Conservation (phyloP, 2,113 vertebrate genomes). For the Andinoacara biseriatus region DNA sequence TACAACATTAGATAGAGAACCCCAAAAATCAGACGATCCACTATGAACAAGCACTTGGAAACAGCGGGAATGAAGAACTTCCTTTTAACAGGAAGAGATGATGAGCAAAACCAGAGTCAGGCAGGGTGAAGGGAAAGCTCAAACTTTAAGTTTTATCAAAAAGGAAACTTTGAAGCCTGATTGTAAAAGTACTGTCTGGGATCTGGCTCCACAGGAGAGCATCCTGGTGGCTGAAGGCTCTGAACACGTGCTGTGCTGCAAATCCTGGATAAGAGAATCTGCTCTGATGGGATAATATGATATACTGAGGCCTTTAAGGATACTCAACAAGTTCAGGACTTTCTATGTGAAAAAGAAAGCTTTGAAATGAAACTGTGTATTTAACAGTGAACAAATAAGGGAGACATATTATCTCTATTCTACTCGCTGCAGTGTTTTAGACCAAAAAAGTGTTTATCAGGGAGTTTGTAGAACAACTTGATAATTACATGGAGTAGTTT, state of each 20-base stretch:
- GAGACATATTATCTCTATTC: neutral
- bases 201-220: too few relatives aligned
- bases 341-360: neutral
- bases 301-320: too few relatives aligned
- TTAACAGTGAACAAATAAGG: neutral
- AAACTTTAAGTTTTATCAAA: neutral
- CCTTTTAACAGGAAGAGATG: neutral
- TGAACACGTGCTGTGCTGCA: too few relatives aligned
- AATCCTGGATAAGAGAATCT: too few relatives aligned
- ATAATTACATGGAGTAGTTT: neutral
- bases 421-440: neutral
- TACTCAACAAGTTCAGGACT: neutral
- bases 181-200: neutral
- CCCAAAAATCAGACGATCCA: neutral
- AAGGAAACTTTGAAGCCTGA: neutral
- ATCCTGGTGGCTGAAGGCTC: neutral
- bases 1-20: neutral
- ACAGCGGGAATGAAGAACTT: rapidly evolving
- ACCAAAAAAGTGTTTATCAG: neutral
- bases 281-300: too few relatives aligned
- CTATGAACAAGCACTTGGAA: neutral
- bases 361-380: neutral
- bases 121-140: neutral
- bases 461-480: neutral
- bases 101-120: neutral